These are phyloP conservation scores for Sphyrna mokarran DNA, from an alignment of 2,113 vertebrate genomes.

Conservation along the genomic window DNA sequence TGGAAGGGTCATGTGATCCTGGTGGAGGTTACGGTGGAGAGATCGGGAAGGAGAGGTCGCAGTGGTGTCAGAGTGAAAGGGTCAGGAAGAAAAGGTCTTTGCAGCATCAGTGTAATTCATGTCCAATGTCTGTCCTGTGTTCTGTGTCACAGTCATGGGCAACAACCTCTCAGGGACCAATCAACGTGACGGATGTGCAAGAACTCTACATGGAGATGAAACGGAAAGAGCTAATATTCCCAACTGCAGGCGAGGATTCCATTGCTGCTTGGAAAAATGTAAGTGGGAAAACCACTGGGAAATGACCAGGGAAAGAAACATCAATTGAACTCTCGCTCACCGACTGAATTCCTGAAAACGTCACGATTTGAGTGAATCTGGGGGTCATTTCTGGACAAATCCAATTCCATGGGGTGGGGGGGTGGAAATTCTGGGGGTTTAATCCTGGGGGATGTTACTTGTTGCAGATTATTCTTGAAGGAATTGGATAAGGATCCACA, in stretches of 20 bases:
- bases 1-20: background rate
- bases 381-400: too few species aligned
- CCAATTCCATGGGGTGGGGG: too few species aligned
- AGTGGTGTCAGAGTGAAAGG: background rate
- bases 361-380: background rate
- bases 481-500: too few species aligned
- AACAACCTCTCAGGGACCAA: constrained; percentile 52
- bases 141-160: constrained; percentile 57
- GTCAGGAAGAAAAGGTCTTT: background rate
- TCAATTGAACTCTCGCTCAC: background rate
- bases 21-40: background rate
- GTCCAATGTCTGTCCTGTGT: background rate
- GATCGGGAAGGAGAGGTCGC: background rate
- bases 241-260: constrained; percentile 39
- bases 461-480: too few species aligned
- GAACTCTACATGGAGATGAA: constrained; percentile 64
- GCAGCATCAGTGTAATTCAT: background rate
- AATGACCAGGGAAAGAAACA: background rate
- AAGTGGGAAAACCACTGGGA: background rate
- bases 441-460: too few species aligned
- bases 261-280: background rate
- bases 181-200: constrained; percentile 61
- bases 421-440: too few species aligned
- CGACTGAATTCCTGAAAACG: background rate
- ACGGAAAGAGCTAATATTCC: constrained; percentile 67